Percentiles rank a stretch among this genome's conserved stretches.
These are phyloP conservation scores for Eupithecia exiguata DNA, from an alignment of 2,888 invertebrate genomes.

Conservation along the genomic window DNA sequence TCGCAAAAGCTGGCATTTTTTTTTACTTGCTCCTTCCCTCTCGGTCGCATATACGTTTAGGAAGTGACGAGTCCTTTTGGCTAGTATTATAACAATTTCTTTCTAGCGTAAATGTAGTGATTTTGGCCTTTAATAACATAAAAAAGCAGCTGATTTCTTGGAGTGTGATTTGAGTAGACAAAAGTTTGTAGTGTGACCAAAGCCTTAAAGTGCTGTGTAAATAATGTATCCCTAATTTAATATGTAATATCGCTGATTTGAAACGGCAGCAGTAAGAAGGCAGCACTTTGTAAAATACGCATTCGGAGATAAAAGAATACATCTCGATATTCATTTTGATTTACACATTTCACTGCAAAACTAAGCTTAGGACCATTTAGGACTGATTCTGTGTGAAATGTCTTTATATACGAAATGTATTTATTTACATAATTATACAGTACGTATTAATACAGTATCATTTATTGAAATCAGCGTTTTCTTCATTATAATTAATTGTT, in stretches of 20 bases:
- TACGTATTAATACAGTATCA: no score
- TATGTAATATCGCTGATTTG: conserved; percentile 13
- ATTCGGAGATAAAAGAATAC: conserved; percentile 18
- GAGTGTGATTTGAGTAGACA: conserved; percentile 37
- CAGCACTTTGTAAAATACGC: conserved; percentile 28
- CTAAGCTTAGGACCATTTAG: not conserved
- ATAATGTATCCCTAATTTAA: not conserved
- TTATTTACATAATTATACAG: no score
- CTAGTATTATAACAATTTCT: conserved; percentile 19
- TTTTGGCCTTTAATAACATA: conserved; percentile 41
- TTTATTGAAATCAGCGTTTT: no score
- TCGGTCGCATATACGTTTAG: not conserved
- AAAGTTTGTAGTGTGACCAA: conserved; percentile 36
- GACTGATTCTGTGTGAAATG: not conserved
- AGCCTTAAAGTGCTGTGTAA: conserved; percentile 26
- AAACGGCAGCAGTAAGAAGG: conserved; percentile 6
- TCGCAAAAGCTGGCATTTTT: not conserved
- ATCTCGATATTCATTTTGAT: not conserved
- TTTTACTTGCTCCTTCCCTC: not conserved
- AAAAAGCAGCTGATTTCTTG: conserved; percentile 32
- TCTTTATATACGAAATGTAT: no score
- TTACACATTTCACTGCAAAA: not conserved
- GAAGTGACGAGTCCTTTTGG: not conserved
- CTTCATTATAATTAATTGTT: no score
- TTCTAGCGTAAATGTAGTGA: conserved; percentile 44